Evolutionary conservation across 1,140 invertebrate genomes (phyloP).

Genomic region (Ruditapes philippinarum): DNA sequence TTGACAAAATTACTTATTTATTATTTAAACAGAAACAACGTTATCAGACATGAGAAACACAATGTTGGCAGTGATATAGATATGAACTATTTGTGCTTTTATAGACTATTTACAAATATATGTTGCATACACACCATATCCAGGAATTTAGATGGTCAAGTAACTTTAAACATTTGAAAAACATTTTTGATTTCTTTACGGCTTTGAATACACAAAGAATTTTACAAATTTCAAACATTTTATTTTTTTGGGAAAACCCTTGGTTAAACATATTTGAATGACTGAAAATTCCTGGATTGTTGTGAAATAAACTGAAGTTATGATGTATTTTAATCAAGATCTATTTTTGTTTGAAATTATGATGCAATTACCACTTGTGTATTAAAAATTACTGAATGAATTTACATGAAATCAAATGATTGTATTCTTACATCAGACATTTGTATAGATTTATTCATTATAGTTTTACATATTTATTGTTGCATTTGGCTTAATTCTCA

Average conservation of each 20-base stretch:
- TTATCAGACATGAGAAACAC: background rate
- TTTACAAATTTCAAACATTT: no score
- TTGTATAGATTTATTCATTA: background rate
- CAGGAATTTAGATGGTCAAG: conserved; percentile 55
- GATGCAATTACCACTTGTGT: background rate
- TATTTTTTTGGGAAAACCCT: no score
- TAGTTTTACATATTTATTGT: background rate
- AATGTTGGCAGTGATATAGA: background rate
- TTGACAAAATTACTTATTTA: no score
- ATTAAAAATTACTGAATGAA: conserved; percentile 3
- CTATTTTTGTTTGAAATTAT: background rate
- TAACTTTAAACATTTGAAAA: no score
- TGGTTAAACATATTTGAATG: no score
- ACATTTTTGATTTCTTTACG: no score
- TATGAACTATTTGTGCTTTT: conserved; percentile 9
- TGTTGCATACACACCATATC: background rate
- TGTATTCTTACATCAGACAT: background rate
- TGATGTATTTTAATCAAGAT: conserved; percentile 22
- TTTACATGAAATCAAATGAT: background rate
- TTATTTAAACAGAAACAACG: background rate
- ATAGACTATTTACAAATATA: conserved; percentile 11
- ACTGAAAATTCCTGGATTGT: conserved; percentile 57
- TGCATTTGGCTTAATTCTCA: background rate
- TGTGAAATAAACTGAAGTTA: conserved; percentile 50
- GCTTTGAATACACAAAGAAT: no score